Percentiles rank a stretch among this genome's conserved stretches.
These are phyloP conservation scores for Ormyrus nitidulus DNA, from an alignment of 2,888 invertebrate genomes.

Conservation along the genomic window DNA sequence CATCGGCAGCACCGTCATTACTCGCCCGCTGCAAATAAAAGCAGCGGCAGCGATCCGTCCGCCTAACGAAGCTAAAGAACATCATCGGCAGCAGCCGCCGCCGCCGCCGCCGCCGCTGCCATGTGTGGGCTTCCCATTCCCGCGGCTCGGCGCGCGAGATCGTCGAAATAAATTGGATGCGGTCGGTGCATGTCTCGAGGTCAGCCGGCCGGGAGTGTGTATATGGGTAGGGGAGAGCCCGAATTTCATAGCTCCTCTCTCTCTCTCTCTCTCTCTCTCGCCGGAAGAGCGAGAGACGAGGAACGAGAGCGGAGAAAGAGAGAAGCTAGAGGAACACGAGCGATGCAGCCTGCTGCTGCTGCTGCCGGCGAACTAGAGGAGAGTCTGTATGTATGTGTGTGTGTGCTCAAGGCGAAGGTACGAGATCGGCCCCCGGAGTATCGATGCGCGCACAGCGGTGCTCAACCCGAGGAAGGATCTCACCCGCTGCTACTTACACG, in stretches of 20 bases:
- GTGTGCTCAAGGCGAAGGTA: constrained; percentile 12
- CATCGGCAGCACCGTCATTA: background rate
- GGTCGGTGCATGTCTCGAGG: constrained; percentile 63
- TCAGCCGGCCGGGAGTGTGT: constrained; percentile 54
- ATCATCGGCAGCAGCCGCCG: background rate
- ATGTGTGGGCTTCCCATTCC: constrained; percentile 54
- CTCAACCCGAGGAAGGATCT: too few relatives aligned
- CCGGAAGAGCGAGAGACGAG: constrained; percentile 2
- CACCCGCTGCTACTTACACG: too few relatives aligned
- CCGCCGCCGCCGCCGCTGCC: background rate
- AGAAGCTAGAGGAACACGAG: background rate
- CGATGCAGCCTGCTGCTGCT: background rate
- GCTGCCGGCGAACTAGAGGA: constrained; percentile 1
- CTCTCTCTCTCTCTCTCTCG: background rate
- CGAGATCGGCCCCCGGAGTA: background rate
- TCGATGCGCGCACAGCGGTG: constrained; percentile 16
- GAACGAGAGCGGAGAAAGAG: constrained; percentile 52
- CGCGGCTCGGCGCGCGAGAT: background rate
- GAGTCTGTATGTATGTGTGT: too few relatives aligned
- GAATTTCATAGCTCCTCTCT: background rate
- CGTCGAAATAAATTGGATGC: constrained; percentile 62
- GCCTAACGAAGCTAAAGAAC: constrained; percentile 10
- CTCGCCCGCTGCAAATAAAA: background rate
- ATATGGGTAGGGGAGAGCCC: too few relatives aligned
- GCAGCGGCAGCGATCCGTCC: background rate